Percentiles rank a stretch among this genome's conserved stretches.
Evolutionary conservation across 2,888 invertebrate species (phyloP).

Genomic region (Arctia plantaginis): DNA sequence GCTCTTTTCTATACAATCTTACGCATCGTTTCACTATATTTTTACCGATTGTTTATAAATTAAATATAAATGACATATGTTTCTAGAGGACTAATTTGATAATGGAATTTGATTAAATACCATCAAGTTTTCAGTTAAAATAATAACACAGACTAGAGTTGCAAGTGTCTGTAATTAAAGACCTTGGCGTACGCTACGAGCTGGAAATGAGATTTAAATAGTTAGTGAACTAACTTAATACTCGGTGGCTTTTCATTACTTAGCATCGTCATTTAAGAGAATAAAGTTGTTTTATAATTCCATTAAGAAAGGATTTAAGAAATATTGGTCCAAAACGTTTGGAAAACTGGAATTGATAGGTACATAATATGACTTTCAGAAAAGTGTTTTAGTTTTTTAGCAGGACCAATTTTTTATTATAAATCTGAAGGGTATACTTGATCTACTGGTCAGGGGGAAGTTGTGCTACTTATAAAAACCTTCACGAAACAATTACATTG

Average conservation of each 20-base stretch:
- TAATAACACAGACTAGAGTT: conserved; percentile 21
- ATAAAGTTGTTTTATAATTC: not conserved
- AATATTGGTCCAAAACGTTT: not conserved
- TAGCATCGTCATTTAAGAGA: not conserved
- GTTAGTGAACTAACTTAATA: conserved; percentile 6
- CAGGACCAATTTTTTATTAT: not conserved
- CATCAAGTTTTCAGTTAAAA: conserved; percentile 12
- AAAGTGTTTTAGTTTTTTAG: not conserved
- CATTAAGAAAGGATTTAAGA: not conserved
- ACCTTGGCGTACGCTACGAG: conserved; percentile 15
- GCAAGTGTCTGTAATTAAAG: conserved; percentile 20
- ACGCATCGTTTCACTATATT: not conserved
- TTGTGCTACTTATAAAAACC: not conserved
- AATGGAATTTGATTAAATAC: not conserved
- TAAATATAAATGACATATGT: not conserved
- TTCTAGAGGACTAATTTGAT: not conserved
- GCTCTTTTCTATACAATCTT: not conserved
- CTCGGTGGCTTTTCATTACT: conserved; percentile 12
- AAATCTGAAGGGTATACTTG: too few relatives aligned
- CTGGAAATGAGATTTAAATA: conserved; percentile 23
- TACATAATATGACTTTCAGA: not conserved
- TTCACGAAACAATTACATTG: not conserved
- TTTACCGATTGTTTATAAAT: not conserved
- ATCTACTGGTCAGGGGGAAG: not conserved
- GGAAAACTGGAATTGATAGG: not conserved